Percentiles rank a stretch among this genome's conserved stretches.
Conservation (phyloP, 2,797 vertebrate genomes). For the Propithecus perrieri region DNA sequence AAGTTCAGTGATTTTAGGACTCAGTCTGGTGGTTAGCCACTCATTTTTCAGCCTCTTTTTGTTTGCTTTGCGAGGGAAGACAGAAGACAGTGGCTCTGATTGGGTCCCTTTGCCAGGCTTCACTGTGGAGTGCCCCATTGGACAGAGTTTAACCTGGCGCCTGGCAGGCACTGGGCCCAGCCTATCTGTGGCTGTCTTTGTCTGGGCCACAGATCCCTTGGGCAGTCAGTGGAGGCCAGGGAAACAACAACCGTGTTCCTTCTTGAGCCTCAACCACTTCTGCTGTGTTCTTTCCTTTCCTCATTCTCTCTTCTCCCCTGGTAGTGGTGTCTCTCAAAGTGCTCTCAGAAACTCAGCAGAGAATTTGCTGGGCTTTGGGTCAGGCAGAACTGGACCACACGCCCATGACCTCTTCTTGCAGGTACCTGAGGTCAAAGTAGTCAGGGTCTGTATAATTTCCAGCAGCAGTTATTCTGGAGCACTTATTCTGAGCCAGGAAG, state of each 20-base stretch:
- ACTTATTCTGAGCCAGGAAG: background rate
- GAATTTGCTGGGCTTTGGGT: background rate
- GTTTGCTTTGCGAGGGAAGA: background rate
- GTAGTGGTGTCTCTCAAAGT: background rate
- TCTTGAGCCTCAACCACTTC: no score
- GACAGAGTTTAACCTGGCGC: background rate
- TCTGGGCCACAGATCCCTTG: background rate
- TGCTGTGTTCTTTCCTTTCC: background rate
- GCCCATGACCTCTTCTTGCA: background rate
- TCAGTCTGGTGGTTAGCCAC: background rate
- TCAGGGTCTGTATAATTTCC: background rate
- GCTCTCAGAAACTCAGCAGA: background rate
- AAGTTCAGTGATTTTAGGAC: background rate
- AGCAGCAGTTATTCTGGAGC: background rate
- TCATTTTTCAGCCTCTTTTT: background rate
- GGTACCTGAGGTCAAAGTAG: background rate
- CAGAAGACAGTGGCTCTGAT: background rate
- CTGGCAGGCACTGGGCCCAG: background rate
- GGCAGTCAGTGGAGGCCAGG: background rate
- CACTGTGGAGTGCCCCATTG: fast-evolving
- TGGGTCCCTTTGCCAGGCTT: background rate
- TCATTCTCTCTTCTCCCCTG: background rate
- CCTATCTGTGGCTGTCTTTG: background rate
- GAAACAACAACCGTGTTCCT: background rate
- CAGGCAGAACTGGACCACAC: background rate